Evolutionary conservation across 2,797 vertebrate genomes (phyloP).

Genomic region (Sylvilagus floridanus): DNA sequence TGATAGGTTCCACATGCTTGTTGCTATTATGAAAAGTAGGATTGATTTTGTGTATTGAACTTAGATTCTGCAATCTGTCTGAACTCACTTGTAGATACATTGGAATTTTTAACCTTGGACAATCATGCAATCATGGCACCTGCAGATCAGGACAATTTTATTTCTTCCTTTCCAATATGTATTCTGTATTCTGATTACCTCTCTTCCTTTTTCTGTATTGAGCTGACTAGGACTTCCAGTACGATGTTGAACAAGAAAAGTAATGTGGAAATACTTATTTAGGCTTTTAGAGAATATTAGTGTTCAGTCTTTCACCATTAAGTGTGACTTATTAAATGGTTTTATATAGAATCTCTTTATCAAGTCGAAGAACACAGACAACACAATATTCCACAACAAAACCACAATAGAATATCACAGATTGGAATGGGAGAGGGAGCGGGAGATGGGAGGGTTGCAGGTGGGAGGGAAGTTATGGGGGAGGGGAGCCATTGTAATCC

Average conservation of each 20-base stretch:
- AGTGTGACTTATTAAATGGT: background rate
- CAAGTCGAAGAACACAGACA: background rate
- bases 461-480: too few relatives aligned
- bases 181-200: background rate
- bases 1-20: constrained; percentile 5
- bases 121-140: background rate
- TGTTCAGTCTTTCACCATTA: background rate
- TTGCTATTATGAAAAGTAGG: constrained; percentile 14
- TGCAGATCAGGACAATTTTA: constrained; percentile 8
- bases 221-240: background rate
- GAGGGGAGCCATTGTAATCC: too few relatives aligned
- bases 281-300: background rate
- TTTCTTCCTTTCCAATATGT: constrained; percentile 19
- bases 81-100: background rate
- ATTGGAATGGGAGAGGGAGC: too few relatives aligned
- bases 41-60: background rate
- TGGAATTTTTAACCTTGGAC: background rate
- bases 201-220: background rate
- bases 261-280: background rate
- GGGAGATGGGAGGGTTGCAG: too few relatives aligned
- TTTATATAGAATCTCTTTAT: background rate
- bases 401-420: background rate
- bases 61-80: background rate
- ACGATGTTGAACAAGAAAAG: background rate
- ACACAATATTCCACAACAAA: too few relatives aligned